A percentile compares a stretch with the other conserved stretches of the same genome.
These are phyloP conservation scores for Spisula solida DNA, from an alignment of 2,888 invertebrate species.

Conservation along the genomic window DNA sequence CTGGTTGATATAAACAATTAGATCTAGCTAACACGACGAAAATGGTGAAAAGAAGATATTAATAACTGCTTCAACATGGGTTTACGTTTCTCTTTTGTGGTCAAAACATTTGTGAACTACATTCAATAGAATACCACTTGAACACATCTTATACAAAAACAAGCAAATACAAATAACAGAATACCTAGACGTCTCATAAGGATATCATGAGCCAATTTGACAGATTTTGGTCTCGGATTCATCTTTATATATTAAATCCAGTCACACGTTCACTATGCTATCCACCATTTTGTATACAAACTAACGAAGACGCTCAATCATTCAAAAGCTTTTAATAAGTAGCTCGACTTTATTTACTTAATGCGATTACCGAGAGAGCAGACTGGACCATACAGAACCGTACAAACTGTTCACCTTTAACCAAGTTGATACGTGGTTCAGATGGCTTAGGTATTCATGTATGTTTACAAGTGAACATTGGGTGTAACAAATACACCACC, in stretches of 20 bases:
- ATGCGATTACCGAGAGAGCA: constrained; percentile 25
- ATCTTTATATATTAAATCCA: constrained; percentile 28
- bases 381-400: constrained; percentile 9
- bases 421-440: not conserved
- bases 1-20: too few relatives aligned
- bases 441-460: not conserved
- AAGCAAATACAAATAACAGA: constrained; percentile 8
- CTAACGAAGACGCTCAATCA: not conserved
- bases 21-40: too few relatives aligned
- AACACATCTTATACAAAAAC: too few relatives aligned
- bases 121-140: too few relatives aligned
- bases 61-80: too few relatives aligned
- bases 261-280: not conserved
- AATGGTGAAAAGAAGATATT: too few relatives aligned
- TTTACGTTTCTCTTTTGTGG: too few relatives aligned
- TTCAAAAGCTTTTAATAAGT: not conserved
- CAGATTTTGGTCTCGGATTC: constrained; percentile 38
- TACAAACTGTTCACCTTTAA: constrained; percentile 40
- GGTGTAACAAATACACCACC: too few relatives aligned
- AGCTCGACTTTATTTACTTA: not conserved
- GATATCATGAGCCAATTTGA: constrained; percentile 39
- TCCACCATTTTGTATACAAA: constrained; percentile 36
- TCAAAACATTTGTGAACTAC: too few relatives aligned
- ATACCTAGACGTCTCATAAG: constrained; percentile 52
- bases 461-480: not conserved